phyloP scores from a whole-genome alignment of 2,797 vertebrate genomes.

The Gobio occitaniae region DNA sequence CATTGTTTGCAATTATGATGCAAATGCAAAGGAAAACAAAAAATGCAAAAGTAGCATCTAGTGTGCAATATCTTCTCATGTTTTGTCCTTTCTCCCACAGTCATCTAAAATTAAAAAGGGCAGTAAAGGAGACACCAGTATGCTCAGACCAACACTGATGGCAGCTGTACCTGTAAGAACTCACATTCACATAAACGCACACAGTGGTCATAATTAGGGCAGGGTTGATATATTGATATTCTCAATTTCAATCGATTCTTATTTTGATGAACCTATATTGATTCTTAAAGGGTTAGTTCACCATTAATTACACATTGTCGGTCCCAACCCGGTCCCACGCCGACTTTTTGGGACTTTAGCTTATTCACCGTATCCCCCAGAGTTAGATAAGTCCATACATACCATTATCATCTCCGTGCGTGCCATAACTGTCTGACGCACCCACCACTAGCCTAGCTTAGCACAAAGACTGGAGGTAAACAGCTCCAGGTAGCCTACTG shows the following conservation, averaged over 20 bases:
- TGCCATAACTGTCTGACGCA: no score
- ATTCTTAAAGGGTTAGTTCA: not conserved
- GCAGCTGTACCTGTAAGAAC: constrained; percentile 93
- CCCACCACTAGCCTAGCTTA: no score
- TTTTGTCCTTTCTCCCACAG: constrained; percentile 70
- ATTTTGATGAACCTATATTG: not conserved
- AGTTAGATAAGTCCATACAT: no score
- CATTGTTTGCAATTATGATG: not conserved
- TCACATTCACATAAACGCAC: not conserved
- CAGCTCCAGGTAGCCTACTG: no score
- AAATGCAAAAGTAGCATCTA: not conserved
- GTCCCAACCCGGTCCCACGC: no score
- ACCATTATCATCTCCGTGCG: no score
- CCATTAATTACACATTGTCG: no score
- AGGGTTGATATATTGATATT: not conserved
- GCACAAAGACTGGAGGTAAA: no score
- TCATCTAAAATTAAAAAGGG: constrained; percentile 99
- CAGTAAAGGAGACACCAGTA: constrained; percentile 94
- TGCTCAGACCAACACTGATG: constrained; percentile 94
- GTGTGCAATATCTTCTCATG: not conserved
- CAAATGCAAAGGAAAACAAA: not conserved
- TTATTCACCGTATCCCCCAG: no score
- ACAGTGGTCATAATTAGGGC: not conserved
- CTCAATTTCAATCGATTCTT: not conserved
- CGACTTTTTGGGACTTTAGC: no score